These are phyloP conservation scores for Catostylus mosaicus DNA, from an alignment of 30 jellyfish, hydroid and myxozoan genomes.

Conservation along the genomic window DNA sequence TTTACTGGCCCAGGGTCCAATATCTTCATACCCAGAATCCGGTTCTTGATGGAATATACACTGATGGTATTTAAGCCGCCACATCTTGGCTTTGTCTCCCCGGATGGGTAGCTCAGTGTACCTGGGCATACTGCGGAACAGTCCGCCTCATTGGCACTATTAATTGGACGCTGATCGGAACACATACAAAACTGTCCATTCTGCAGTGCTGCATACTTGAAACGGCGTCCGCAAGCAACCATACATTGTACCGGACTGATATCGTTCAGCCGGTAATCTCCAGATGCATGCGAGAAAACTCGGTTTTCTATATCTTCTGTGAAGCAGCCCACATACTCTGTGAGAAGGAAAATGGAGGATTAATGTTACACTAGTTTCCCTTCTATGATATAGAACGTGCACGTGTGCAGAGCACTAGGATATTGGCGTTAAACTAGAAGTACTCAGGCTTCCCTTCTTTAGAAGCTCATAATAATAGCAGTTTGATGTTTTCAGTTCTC, in stretches of 20 bases:
- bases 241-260: conserved; percentile 93
- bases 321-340: conserved; percentile 94
- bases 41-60: conserved; percentile 80
- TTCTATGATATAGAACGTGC: background rate
- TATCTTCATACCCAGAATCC: conserved; percentile 79
- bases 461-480: too few relatives aligned
- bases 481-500: too few relatives aligned
- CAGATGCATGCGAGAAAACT: conserved; percentile 82
- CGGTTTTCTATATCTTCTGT: conserved; percentile 66
- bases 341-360: background rate
- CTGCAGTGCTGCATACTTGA: conserved; percentile 89
- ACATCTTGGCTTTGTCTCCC: conserved; percentile 67
- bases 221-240: conserved; percentile 85
- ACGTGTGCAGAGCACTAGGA: too few relatives aligned
- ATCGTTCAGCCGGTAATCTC: conserved; percentile 87
- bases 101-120: conserved; percentile 44
- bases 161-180: conserved; percentile 60
- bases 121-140: conserved; percentile 80
- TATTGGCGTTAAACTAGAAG: too few relatives aligned
- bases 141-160: conserved; percentile 38
- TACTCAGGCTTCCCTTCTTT: too few relatives aligned
- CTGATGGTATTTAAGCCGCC: conserved; percentile 91
- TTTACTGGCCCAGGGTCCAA: conserved; percentile 65
- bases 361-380: background rate
- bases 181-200: conserved; percentile 92